Base-by-base conservation (phyloP, 2,113 vertebrate species). In the Pollachius pollachius region DNA sequence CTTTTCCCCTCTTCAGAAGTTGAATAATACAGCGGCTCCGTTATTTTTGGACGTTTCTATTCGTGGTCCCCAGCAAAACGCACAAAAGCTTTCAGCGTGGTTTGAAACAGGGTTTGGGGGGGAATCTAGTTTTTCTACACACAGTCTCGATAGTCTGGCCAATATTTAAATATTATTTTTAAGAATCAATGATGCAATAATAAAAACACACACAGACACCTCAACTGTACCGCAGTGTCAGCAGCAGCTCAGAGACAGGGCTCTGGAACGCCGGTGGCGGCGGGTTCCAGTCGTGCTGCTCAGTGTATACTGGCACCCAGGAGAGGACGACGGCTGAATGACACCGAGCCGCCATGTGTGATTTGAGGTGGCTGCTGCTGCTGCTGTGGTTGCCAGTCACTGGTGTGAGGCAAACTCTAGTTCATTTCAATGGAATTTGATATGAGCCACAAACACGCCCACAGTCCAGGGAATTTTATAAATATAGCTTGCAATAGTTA, bases 271-370 rank as follows among this genome's bases (percentile, higher is more conserved):
- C 61, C 77, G 57, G 74, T 18, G 64, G 48, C 54, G 19, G 59
- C 70, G 59, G 6, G 67, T 72, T 74, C 67, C 59, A 37, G 54
- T 27, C 66, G 62, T 8, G 23, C 54, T 70, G 75, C 69, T 82
- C 71, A 80, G 78, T 79, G 69, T 74, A 67, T 19, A 41, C 69
- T 79, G 79, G 77, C 74, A 75, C 69, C 67, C 70, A 58, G 62
- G 41, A 58, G 62, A 71, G 73, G 73, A 27, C 56, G 67, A 74
- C 23, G 56, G 72, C 25, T 56, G 52, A 75, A 70, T 2, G 68
- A 62, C 66, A 85, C 81, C 74, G 81, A 80, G 82, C 84, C 81
- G 77, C 77, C 65, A 64, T 71, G 73, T 65, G 73, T 77, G 81
- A 80, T 81, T 68, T 62, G 76, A 77, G 61, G 73, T 62, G 69